phyloP scores from a whole-genome alignment of 64 coral and sea anemone genomes.

The Anthopleura sola region DNA sequence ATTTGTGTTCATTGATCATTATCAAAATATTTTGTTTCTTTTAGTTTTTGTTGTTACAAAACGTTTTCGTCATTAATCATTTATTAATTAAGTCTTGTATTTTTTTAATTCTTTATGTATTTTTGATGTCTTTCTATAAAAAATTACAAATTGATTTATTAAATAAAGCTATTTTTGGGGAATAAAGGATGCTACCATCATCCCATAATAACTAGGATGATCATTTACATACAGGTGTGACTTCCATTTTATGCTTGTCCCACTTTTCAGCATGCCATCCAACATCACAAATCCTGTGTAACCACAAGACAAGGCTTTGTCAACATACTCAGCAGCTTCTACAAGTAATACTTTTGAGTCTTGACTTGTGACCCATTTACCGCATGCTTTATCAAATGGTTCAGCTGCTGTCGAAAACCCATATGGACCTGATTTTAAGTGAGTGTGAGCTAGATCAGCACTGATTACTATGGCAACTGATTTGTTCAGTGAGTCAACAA shows the following conservation, averaged over 20 bases:
- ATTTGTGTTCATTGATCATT: too few relatives aligned
- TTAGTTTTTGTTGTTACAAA: too few relatives aligned
- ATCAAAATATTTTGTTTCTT: too few relatives aligned
- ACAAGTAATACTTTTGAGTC: slow-evolving; percentile 46
- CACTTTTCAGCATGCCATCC: slow-evolving; percentile 63
- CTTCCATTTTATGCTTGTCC: slow-evolving; percentile 21
- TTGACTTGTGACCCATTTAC: slow-evolving; percentile 50
- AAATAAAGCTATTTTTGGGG: too few relatives aligned
- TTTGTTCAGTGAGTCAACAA: slow-evolving; percentile 14
- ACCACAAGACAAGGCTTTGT: slow-evolving; percentile 78
- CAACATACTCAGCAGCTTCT: slow-evolving; percentile 52
- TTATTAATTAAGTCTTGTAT: too few relatives aligned
- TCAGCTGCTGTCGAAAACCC: slow-evolving; percentile 73
- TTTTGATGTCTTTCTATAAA: too few relatives aligned
- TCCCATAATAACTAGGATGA: slow-evolving; percentile 80
- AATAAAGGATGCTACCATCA: slow-evolving; percentile 79
- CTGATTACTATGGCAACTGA: slow-evolving; percentile 64
- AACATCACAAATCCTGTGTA: slow-evolving; percentile 77
- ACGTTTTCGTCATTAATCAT: too few relatives aligned
- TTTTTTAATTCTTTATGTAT: too few relatives aligned
- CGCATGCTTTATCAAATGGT: slow-evolving; percentile 82
- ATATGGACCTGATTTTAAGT: slow-evolving; percentile 70
- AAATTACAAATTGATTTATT: too few relatives aligned
- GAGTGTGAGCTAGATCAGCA: slow-evolving; percentile 84
- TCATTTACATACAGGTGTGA: slow-evolving; percentile 59